These are phyloP conservation scores for Ectobius pallidus DNA, from an alignment of 2,888 invertebrate species.

Conservation along the genomic window DNA sequence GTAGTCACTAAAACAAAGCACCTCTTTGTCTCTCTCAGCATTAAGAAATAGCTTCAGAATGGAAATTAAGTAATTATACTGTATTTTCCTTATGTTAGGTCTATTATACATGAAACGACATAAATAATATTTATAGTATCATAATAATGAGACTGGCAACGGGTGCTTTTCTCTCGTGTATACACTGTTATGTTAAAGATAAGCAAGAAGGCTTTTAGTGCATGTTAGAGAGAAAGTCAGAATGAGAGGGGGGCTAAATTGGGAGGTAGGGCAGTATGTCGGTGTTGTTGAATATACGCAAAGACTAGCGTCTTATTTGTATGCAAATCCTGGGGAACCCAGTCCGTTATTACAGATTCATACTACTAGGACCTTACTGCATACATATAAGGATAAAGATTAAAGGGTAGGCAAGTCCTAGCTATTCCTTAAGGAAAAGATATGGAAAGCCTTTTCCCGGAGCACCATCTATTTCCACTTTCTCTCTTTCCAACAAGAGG, in stretches of 20 bases:
- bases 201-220: conserved; percentile 3
- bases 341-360: conserved; percentile 28
- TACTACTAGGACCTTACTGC: conserved; percentile 16
- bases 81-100: too few species aligned
- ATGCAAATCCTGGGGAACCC: conserved; percentile 18
- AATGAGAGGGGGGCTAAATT: too few species aligned
- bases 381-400: conserved; percentile 31
- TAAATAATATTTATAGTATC: too few species aligned
- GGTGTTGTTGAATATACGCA: not conserved
- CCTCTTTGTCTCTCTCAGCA: too few species aligned
- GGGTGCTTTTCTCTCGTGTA: not conserved
- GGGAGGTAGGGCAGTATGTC: not conserved
- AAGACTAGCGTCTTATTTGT: conserved; percentile 27
- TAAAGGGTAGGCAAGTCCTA: conserved; percentile 20
- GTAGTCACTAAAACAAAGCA: too few species aligned
- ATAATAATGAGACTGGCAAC: too few species aligned
- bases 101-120: too few species aligned
- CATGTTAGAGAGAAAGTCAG: not conserved
- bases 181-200: not conserved
- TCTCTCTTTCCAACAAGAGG: not conserved
- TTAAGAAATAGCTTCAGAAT: too few species aligned
- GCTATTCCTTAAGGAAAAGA: conserved; percentile 23
- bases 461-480: not conserved
- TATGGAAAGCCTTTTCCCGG: not conserved
- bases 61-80: too few species aligned